A percentile compares a stretch with the other conserved stretches of the same genome.
phyloP scores from a whole-genome alignment of 1,140 invertebrate species.

The Lordiphosa stackelbergi region DNA sequence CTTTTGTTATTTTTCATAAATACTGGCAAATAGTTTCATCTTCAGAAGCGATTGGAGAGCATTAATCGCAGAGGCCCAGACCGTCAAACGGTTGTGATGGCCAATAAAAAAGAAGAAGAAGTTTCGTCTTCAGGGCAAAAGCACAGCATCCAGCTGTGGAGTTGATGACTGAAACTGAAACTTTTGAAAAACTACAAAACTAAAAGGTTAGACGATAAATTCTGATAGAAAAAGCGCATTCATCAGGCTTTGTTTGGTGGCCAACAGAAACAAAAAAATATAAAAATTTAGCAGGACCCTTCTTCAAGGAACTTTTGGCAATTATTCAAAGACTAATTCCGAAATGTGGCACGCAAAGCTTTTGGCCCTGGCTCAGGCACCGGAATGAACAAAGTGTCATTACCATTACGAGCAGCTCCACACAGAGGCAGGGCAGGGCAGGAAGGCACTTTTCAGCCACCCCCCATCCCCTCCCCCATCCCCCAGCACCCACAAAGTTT shows the following conservation, averaged over 20 bases:
- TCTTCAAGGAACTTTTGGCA: constrained; percentile 41
- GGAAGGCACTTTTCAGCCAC: constrained; percentile 54
- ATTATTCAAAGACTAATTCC: constrained; percentile 72
- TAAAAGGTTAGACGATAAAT: too few relatives aligned
- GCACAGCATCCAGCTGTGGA: too few relatives aligned
- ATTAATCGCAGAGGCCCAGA: too few relatives aligned
- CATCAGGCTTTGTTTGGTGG: neutral
- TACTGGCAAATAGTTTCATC: too few relatives aligned
- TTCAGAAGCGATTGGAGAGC: too few relatives aligned
- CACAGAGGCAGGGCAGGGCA: constrained; percentile 14
- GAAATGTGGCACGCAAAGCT: constrained; percentile 54
- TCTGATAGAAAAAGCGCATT: too few relatives aligned
- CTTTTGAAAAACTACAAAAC: too few relatives aligned
- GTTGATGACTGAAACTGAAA: too few relatives aligned
- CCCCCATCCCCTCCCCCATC: constrained; percentile 7
- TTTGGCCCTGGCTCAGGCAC: constrained; percentile 49
- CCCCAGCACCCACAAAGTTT: constrained; percentile 14
- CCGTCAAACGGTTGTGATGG: too few relatives aligned
- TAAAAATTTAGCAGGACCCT: constrained; percentile 11
- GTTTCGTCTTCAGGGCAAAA: too few relatives aligned
- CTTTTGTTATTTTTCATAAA: too few relatives aligned
- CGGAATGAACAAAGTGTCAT: constrained; percentile 64
- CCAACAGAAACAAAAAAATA: neutral
- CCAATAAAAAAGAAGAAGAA: too few relatives aligned
- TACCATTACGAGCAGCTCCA: constrained; percentile 54